These are phyloP conservation scores for Drosophila pallidifrons DNA, from an alignment of 1,140 invertebrate species.

Conservation along the genomic window DNA sequence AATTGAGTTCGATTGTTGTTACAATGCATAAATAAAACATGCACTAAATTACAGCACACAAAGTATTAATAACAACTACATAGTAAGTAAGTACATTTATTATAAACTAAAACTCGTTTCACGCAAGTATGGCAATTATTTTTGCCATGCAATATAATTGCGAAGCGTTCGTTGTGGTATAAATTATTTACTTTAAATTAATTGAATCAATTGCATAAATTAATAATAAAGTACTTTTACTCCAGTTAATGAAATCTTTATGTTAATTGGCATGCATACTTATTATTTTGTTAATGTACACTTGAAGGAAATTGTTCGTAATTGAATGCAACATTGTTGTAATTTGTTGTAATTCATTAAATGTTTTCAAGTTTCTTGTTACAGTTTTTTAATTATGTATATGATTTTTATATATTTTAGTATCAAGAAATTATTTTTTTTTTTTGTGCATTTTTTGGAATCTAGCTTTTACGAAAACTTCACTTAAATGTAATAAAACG, in stretches of 20 bases:
- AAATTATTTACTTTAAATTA: conserved; percentile 7
- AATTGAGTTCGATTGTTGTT: conserved; percentile 5
- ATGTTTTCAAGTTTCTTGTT: neutral
- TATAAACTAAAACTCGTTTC: conserved; percentile 15
- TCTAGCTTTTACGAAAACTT: too few species aligned
- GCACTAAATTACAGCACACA: conserved; percentile 2
- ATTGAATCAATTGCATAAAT: conserved; percentile 4
- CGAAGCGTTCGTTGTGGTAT: neutral
- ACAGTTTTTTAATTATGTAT: neutral
- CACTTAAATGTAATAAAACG: too few species aligned
- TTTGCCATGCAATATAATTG: conserved; percentile 3
- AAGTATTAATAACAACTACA: neutral
- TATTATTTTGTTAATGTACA: neutral
- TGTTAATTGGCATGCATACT: neutral
- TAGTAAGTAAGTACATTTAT: conserved; percentile 1
- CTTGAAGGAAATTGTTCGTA: too few species aligned
- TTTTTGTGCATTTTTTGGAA: too few species aligned
- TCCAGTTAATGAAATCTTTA: neutral
- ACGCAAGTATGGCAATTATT: conserved; percentile 7
- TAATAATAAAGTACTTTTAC: neutral
- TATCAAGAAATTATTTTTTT: too few species aligned
- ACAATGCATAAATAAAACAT: conserved; percentile 30
- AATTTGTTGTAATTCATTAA: neutral
- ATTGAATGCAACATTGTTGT: neutral
- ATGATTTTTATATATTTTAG: neutral